A percentile compares a stretch with the other conserved stretches of the same genome.
phyloP scores from a whole-genome alignment of 1,140 invertebrate species.

The Harlomillsia oculata region DNA sequence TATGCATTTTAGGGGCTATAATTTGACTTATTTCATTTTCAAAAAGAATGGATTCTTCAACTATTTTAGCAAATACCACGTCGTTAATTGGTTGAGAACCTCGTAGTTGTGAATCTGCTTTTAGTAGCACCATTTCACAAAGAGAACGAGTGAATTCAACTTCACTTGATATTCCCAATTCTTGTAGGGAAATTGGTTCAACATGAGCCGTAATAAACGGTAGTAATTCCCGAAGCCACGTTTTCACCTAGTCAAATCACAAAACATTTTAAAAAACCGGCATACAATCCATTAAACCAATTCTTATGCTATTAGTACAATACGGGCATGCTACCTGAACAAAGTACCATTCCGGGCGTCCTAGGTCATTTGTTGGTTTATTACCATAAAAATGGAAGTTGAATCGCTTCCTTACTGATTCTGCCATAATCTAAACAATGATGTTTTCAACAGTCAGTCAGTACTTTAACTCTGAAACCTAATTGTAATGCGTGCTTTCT shows the following conservation, averaged over 20 bases:
- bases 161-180: constrained; percentile 13
- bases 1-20: constrained; percentile 7
- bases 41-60: constrained; percentile 31
- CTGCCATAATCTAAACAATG: constrained; percentile 20
- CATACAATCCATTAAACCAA: no score
- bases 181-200: constrained; percentile 14
- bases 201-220: constrained; percentile 29
- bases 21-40: constrained; percentile 28
- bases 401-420: constrained; percentile 31
- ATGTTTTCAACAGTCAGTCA: no score
- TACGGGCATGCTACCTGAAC: no score
- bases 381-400: constrained; percentile 28
- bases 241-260: constrained; percentile 29
- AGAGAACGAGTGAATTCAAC: constrained; percentile 27
- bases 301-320: not conserved
- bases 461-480: no score
- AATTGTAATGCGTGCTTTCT: no score
- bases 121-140: constrained; percentile 27
- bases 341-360: constrained; percentile 35
- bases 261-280: constrained; percentile 1
- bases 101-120: constrained; percentile 25
- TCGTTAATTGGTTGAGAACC: constrained; percentile 16
- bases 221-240: constrained; percentile 27
- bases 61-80: constrained; percentile 26
- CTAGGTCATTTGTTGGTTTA: constrained; percentile 25